Percentiles rank a stretch among this genome's conserved stretches.
These are phyloP conservation scores for Plecturocebus donacophilus DNA, from an alignment of 2,113 vertebrate genomes.

Conservation along the genomic window DNA sequence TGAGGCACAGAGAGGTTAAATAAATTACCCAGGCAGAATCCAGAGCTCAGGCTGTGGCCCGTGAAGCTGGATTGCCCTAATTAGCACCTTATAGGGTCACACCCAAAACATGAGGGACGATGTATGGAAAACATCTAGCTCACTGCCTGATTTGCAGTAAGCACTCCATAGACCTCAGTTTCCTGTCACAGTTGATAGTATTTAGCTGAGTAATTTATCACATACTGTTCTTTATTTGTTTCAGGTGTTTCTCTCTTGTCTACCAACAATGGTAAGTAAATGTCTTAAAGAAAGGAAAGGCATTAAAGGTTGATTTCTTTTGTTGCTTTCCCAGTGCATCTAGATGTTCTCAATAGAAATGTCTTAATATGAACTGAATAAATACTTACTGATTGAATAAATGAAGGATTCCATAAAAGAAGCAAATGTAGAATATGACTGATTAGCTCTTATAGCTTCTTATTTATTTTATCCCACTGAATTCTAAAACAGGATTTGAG, in stretches of 20 bases:
- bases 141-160: not conserved
- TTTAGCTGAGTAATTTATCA: not conserved
- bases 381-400: slow-evolving; percentile 47
- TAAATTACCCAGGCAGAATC: not conserved
- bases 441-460: slow-evolving; percentile 51
- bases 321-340: not conserved
- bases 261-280: not conserved
- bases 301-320: not conserved
- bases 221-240: not conserved
- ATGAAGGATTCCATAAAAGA: slow-evolving; percentile 39
- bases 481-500: slow-evolving; percentile 46
- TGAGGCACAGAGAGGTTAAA: not conserved
- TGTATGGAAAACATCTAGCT: not conserved
- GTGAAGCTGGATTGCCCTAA: not conserved
- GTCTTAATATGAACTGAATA: slow-evolving; percentile 35
- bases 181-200: not conserved
- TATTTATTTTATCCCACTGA: slow-evolving; percentile 43
- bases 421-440: not conserved
- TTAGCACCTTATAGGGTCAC: too few relatives aligned
- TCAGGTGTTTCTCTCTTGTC: not conserved
- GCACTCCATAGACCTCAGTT: rapidly evolving
- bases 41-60: too few relatives aligned
- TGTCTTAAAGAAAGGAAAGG: not conserved
- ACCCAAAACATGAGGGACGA: too few relatives aligned
- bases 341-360: not conserved